Evolutionary conservation across 1,140 invertebrate species (phyloP).

Genomic region (Elysia chlorotica): DNA sequence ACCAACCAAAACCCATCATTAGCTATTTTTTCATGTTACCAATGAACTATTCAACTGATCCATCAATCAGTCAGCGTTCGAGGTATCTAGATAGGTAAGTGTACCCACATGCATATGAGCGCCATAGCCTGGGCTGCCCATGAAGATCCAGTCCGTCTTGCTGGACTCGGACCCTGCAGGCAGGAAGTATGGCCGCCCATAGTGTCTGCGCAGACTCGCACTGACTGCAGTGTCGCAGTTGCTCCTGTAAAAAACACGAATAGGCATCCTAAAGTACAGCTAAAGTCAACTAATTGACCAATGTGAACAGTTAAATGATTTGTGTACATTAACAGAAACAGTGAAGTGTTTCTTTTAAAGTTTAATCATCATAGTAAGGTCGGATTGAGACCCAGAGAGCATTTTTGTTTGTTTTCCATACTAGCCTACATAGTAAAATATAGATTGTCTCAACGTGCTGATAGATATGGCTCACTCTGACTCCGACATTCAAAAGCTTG

Average conservation of each 20-base stretch:
- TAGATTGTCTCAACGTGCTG: no score
- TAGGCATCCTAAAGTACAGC: no score
- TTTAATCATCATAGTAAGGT: no score
- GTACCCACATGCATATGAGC: conserved; percentile 90
- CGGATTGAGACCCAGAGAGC: no score
- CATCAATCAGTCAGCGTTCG: neutral
- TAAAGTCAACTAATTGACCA: no score
- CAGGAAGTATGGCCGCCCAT: conserved; percentile 85
- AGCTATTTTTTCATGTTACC: neutral
- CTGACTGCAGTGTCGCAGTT: conserved; percentile 67
- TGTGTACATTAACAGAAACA: no score
- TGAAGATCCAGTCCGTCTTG: conserved; percentile 93
- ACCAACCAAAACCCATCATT: neutral
- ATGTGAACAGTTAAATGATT: no score
- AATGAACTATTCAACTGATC: neutral
- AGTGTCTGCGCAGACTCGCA: conserved; percentile 77
- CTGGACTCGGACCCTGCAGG: conserved; percentile 81
- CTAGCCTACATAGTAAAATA: no score
- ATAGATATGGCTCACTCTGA: no score
- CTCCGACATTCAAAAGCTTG: no score
- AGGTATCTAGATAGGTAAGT: neutral
- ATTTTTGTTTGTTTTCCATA: no score
- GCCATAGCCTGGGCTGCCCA: conserved; percentile 90
- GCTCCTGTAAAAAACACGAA: conserved; percentile 45
- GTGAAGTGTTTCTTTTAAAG: no score